phyloP scores from a whole-genome alignment of 2,113 vertebrate genomes.

The Catharus fuscescens region DNA sequence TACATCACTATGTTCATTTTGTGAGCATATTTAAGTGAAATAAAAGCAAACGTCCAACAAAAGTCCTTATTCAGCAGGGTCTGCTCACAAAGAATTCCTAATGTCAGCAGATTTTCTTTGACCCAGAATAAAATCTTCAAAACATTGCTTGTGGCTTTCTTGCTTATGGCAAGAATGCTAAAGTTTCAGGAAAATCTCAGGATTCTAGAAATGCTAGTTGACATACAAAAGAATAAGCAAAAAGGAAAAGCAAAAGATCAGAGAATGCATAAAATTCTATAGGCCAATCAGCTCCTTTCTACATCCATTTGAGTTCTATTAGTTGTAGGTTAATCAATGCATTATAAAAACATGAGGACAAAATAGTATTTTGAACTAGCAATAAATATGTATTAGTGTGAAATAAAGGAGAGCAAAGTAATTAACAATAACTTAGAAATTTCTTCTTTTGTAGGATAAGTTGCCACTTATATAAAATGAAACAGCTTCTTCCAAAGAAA shows the following conservation, averaged over 20 bases:
- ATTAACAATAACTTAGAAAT: background rate
- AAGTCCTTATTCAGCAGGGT: background rate
- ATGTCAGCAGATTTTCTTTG: background rate
- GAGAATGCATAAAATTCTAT: background rate
- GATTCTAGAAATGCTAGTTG: background rate
- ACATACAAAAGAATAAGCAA: background rate
- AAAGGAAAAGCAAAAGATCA: background rate
- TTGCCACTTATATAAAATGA: background rate
- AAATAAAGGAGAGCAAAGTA: background rate
- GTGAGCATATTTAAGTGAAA: background rate
- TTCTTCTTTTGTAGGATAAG: background rate
- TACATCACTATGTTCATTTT: background rate
- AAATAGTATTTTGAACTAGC: background rate
- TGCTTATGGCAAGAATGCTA: background rate
- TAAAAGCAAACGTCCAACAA: background rate
- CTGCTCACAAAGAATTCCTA: background rate
- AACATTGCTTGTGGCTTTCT: background rate
- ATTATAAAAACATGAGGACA: background rate
- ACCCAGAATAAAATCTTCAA: background rate
- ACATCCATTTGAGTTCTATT: background rate
- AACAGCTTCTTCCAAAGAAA: background rate
- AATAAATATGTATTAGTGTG: background rate
- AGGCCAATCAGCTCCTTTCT: background rate
- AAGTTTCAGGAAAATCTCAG: background rate
- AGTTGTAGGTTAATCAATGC: background rate